Conservation (phyloP, 2,113 vertebrate species). For the Marmota monax region DNA sequence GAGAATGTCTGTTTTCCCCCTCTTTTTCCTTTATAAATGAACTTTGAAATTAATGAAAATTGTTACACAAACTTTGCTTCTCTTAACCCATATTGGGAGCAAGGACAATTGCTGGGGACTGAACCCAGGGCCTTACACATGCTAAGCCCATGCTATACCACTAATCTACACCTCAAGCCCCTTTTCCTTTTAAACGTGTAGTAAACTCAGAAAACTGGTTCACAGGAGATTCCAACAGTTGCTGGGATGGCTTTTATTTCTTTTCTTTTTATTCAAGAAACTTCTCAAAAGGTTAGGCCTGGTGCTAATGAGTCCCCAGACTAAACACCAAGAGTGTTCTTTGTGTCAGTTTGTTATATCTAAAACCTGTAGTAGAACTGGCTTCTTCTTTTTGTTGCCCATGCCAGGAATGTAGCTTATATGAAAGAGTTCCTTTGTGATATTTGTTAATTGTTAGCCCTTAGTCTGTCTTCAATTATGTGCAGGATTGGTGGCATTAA, state of each 20-base stretch:
- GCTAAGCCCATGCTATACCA: background rate
- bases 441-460: background rate
- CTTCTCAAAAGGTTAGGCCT: background rate
- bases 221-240: background rate
- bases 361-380: background rate
- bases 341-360: background rate
- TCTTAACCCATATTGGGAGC: background rate
- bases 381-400: background rate
- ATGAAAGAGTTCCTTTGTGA: background rate
- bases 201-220: background rate
- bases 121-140: background rate
- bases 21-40: constrained; percentile 17
- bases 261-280: background rate
- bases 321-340: background rate
- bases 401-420: background rate
- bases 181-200: background rate
- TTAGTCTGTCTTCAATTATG: background rate
- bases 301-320: background rate
- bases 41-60: constrained; percentile 48
- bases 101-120: background rate
- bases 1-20: background rate
- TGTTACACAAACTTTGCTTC: background rate
- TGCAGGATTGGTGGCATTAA: constrained; percentile 17
- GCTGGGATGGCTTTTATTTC: background rate
- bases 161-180: background rate